Percentiles rank a stretch among this genome's conserved stretches.
Evolutionary conservation across 2,797 vertebrate genomes (phyloP).

Genomic region (Halcyon chelicuti): DNA sequence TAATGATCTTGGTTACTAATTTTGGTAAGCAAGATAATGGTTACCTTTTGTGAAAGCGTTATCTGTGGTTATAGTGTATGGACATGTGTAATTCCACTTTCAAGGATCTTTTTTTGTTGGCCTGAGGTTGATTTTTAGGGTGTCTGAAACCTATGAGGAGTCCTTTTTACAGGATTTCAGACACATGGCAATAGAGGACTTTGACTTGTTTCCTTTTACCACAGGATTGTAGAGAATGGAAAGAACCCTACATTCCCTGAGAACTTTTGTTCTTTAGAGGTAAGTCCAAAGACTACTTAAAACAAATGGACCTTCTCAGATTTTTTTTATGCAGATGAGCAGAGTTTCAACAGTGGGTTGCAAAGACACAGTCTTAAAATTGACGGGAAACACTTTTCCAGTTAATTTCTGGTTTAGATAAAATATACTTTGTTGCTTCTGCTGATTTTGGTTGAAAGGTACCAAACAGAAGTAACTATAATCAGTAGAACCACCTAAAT

Average conservation of each 20-base stretch:
- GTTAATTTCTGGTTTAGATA: background rate
- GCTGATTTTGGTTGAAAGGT: background rate
- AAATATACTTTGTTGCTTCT: background rate
- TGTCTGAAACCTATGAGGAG: background rate
- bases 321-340: background rate
- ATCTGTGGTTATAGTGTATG: background rate
- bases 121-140: background rate
- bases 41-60: background rate
- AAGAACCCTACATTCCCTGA: constrained; percentile 58
- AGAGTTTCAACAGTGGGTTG: background rate
- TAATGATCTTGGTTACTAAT: background rate
- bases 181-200: constrained; percentile 18
- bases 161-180: constrained; percentile 1
- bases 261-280: constrained; percentile 51
- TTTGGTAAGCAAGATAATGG: background rate
- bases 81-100: background rate
- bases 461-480: background rate
- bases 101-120: background rate
- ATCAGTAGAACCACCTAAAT: background rate
- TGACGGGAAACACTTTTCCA: background rate
- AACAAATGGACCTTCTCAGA: background rate
- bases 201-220: constrained; percentile 55
- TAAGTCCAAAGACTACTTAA: constrained; percentile 11
- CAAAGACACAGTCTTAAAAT: background rate
- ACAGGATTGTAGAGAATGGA: constrained; percentile 52